Evolutionary conservation across 2,113 vertebrate species (phyloP).

Genomic region (Crotalus horridus): DNA sequence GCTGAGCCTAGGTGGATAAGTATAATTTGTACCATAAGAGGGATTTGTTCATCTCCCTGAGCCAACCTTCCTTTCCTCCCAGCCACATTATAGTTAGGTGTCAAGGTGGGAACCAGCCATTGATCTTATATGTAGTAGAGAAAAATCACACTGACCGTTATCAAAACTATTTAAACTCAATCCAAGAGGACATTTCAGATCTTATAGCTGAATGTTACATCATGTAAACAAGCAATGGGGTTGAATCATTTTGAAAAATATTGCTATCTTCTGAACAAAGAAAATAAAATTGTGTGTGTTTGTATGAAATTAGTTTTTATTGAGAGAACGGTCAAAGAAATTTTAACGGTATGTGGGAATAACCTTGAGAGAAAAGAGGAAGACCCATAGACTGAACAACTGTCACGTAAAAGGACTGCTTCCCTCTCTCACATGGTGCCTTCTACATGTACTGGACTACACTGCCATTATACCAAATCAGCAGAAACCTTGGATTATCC

Average conservation of each 20-base stretch:
- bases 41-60: neutral
- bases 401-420: neutral
- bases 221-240: neutral
- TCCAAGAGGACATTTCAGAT: neutral
- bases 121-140: neutral
- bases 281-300: neutral
- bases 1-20: neutral
- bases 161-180: neutral
- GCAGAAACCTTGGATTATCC: neutral
- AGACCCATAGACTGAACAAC: neutral
- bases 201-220: neutral
- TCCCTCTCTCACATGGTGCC: neutral
- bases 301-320: neutral
- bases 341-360: neutral
- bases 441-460: neutral
- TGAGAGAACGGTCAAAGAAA: neutral
- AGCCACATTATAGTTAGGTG: neutral
- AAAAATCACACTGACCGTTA: neutral
- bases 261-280: neutral
- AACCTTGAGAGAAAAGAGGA: neutral
- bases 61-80: neutral
- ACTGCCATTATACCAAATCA: neutral
- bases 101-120: neutral
- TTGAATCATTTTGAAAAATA: neutral
- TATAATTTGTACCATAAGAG: neutral